Base-by-base conservation (phyloP, 2,888 invertebrate genomes). In the Sphaerophoria rueppellii region DNA sequence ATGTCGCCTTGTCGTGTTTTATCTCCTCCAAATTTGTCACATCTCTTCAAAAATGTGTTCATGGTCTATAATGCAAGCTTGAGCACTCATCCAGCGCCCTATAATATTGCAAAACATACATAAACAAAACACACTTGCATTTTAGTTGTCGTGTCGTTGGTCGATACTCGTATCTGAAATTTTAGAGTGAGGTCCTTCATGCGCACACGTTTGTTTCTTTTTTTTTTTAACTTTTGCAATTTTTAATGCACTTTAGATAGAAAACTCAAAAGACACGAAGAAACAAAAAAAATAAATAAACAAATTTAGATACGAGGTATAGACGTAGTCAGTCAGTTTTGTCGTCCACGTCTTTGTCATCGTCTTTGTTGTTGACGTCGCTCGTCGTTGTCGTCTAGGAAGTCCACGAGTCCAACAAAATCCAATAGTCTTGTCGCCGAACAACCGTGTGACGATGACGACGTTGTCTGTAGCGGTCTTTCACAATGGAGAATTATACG, bases 11-110 rank as follows among this genome's bases (percentile, higher is more conserved):
- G 75, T 83, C 80, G 80, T 72, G 71, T 83, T 69, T 80, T 75
- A 83, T 83, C 83, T 83, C 67, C 57, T 83, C 83, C 80, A 83
- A 83, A 83, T 83, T 83, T 83, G 83, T 83, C 83, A 83, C 83
- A 83, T 76, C 80, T 80, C 71, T 60, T 80, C 83, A 80, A 80
- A 83, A 80, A 43, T 52, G 50, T 78, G 55, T 73, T 57, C 63
- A 67, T 74, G 40, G 70, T 46, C 58, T 82, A 65, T 58, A 71
- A 72, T 82, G 71, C 65, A 71, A 72, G 58, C 76, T 24, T 24
- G 71, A 52, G 65, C 70, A 69, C 70, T 65, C 79, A 65, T 78
- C 77, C 74, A 65, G 57, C 65, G 57, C 63, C 67, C 80, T 70
- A 79, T 69, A 79, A 70, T 74, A 74, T 58, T 61, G 73, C 43